Conservation (phyloP, 2,888 invertebrate genomes). For the Lymantria monacha region DNA sequence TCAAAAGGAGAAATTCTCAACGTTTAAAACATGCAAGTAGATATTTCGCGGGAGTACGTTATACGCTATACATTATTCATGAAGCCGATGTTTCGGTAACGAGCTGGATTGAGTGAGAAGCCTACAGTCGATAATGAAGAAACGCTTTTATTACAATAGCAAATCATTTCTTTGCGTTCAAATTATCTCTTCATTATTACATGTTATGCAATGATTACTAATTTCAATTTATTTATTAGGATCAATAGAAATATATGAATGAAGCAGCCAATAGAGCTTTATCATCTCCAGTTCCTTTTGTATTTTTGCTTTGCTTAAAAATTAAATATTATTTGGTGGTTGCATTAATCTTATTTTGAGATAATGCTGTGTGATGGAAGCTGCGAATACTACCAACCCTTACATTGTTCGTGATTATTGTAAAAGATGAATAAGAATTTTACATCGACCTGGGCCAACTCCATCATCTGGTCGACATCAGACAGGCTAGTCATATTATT, state of each 20-base stretch:
- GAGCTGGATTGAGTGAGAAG: slow-evolving; percentile 66
- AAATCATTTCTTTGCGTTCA: slow-evolving; percentile 53
- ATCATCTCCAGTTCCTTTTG: too few species aligned
- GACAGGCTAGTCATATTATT: too few species aligned
- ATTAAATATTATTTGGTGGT: too few species aligned
- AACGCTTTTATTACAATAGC: slow-evolving; percentile 55
- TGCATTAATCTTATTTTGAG: too few species aligned
- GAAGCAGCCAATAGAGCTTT: slow-evolving; percentile 7
- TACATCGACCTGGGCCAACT: too few species aligned
- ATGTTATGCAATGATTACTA: not conserved
- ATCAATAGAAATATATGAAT: slow-evolving; percentile 22
- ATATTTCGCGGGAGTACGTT: slow-evolving; percentile 67
- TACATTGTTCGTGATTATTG: too few species aligned
- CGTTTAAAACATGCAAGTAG: slow-evolving; percentile 71
- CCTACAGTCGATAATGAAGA: slow-evolving; percentile 72
- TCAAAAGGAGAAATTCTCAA: slow-evolving; percentile 63
- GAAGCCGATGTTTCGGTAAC: slow-evolving; percentile 69
- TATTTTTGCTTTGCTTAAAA: too few species aligned
- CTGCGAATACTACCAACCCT: too few species aligned
- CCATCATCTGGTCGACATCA: too few species aligned
- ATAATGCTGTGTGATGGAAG: too few species aligned
- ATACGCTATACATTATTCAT: slow-evolving; percentile 77
- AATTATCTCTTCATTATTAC: slow-evolving; percentile 28
- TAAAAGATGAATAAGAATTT: too few species aligned
- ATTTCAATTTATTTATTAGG: not conserved